Evolutionary conservation across 1,140 invertebrate species (phyloP).

Genomic region (Drosophila tropicalis): DNA sequence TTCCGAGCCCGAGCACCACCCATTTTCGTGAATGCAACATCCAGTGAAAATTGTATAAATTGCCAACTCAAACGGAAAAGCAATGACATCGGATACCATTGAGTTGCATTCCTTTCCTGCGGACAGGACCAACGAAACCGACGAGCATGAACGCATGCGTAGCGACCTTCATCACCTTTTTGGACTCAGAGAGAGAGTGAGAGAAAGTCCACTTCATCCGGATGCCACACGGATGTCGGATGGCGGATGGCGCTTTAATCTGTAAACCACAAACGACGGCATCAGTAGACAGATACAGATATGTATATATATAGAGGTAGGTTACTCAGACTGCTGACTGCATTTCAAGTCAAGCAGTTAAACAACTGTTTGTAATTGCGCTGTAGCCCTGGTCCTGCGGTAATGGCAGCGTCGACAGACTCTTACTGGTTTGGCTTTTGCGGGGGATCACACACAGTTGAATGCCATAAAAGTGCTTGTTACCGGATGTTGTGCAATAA

Average conservation of each 20-base stretch:
- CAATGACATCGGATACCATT: slow-evolving; percentile 79
- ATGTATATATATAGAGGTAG: too few relatives aligned
- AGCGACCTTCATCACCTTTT: slow-evolving; percentile 18
- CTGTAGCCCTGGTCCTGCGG: slow-evolving; percentile 48
- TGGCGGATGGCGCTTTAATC: slow-evolving; percentile 75
- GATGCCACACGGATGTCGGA: slow-evolving; percentile 49
- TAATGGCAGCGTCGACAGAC: slow-evolving; percentile 32
- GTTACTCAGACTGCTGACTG: slow-evolving; percentile 24
- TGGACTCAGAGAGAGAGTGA: too few relatives aligned
- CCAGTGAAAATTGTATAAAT: slow-evolving; percentile 75
- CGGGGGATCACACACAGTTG: slow-evolving; percentile 55
- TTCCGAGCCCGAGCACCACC: slow-evolving; percentile 13
- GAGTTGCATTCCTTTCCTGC: slow-evolving; percentile 35
- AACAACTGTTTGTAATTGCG: slow-evolving; percentile 79
- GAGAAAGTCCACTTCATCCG: slow-evolving; percentile 52
- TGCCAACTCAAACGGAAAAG: slow-evolving; percentile 77
- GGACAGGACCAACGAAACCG: too few relatives aligned
- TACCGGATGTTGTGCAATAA: slow-evolving; percentile 79
- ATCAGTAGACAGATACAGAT: slow-evolving; percentile 55
- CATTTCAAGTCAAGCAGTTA: slow-evolving; percentile 77
- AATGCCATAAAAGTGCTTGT: slow-evolving; percentile 66
- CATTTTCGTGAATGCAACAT: slow-evolving; percentile 34
- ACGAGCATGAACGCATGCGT: slow-evolving; percentile 61
- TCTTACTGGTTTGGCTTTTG: slow-evolving; percentile 53
- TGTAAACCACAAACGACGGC: slow-evolving; percentile 68